phyloP scores from a whole-genome alignment of 2,797 vertebrate species.

The Pseudochirops cupreus region DNA sequence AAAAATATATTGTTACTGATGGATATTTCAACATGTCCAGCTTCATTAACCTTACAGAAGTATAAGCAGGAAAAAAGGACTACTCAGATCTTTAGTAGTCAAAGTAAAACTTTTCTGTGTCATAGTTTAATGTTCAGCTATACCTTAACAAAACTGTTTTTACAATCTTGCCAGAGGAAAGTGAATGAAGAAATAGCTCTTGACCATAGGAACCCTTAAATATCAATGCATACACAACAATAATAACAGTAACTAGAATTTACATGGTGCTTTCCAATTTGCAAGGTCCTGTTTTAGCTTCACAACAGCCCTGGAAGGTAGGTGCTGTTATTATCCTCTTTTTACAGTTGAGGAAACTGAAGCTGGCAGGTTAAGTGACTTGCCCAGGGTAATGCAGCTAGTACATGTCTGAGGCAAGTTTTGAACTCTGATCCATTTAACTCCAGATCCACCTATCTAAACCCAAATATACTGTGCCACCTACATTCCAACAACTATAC shows the following conservation, averaged over 20 bases:
- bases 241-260: neutral
- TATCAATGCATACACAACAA: neutral
- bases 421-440: neutral
- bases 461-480: neutral
- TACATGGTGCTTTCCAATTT: neutral
- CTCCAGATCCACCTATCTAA: neutral
- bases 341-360: neutral
- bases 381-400: neutral
- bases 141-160: neutral
- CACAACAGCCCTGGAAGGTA: no score
- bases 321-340: neutral
- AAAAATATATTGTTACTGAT: neutral
- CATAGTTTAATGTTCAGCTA: conserved; percentile 38
- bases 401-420: neutral
- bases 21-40: neutral
- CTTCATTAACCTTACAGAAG: neutral
- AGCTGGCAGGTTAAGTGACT: neutral
- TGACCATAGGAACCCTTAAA: neutral
- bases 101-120: conserved; percentile 47
- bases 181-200: conserved; percentile 8
- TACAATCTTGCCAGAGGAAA: conserved; percentile 42
- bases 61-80: conserved; percentile 41
- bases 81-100: conserved; percentile 38
- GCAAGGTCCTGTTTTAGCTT: neutral
- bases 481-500: neutral